A percentile compares a stretch with the other conserved stretches of the same genome.
Conservation (phyloP, 2,113 vertebrate genomes). For the Burhinus bistriatus region DNA sequence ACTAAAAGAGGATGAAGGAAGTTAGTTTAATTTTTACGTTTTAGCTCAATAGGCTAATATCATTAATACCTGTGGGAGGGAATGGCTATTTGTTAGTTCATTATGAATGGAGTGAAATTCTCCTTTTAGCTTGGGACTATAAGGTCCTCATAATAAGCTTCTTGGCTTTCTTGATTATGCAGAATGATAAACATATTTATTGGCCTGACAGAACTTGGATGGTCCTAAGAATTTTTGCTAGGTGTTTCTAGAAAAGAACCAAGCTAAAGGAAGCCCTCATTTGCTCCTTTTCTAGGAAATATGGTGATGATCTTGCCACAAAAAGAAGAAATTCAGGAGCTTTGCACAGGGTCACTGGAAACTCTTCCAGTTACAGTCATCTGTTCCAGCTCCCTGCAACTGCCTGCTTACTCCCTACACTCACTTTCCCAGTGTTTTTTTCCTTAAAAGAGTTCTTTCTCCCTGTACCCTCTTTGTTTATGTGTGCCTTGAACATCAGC, state of each 20-base stretch:
- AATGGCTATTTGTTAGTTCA: not conserved
- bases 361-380: not conserved
- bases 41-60: not conserved
- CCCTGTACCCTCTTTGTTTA: not conserved
- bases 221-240: not conserved
- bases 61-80: not conserved
- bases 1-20: not conserved
- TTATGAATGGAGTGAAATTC: not conserved
- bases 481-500: not conserved
- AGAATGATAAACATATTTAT: not conserved
- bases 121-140: not conserved
- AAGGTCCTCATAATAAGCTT: not conserved
- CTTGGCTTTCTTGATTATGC: not conserved
- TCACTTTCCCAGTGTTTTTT: not conserved
- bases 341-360: not conserved
- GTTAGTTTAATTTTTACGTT: not conserved
- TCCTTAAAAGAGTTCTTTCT: not conserved
- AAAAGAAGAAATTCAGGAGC: not conserved
- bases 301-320: not conserved
- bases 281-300: not conserved
- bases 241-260: not conserved
- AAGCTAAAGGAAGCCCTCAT: not conserved
- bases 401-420: not conserved
- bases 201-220: not conserved
- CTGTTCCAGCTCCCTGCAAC: not conserved